Conservation (phyloP, 2,113 vertebrate species). For the Ceyx cyanopectus region DNA sequence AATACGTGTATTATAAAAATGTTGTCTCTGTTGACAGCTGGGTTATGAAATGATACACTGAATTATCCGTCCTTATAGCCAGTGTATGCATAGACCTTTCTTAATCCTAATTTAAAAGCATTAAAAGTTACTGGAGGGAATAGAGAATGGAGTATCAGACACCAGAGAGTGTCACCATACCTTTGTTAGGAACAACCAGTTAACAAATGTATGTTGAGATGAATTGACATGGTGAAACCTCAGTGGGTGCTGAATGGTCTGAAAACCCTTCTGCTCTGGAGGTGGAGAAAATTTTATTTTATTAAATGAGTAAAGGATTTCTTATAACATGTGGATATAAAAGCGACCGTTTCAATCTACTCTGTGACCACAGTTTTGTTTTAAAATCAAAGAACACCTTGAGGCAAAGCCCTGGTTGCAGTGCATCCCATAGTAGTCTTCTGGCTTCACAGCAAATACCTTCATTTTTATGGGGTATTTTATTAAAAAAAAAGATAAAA, state of each 20-base stretch:
- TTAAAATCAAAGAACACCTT: not conserved
- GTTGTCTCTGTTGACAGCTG: constrained; percentile 63
- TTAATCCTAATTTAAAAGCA: constrained; percentile 49
- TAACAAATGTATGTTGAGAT: constrained; percentile 43
- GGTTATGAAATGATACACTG: constrained; percentile 58
- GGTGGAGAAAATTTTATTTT: not conserved
- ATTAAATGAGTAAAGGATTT: not conserved
- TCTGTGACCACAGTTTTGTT: not conserved
- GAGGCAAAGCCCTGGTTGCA: not conserved
- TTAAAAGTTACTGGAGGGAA: constrained; percentile 60
- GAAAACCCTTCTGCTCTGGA: not conserved
- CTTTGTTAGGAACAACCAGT: constrained; percentile 18
- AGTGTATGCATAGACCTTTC: constrained; percentile 51
- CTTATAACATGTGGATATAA: not conserved
- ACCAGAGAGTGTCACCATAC: constrained; percentile 14
- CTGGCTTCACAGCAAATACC: constrained; percentile 2
- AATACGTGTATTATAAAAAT: constrained; percentile 56
- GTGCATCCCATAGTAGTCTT: not conserved
- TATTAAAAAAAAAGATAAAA: not conserved
- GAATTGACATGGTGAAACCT: constrained; percentile 11
- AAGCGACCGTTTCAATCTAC: not conserved
- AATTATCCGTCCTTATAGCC: constrained; percentile 60
- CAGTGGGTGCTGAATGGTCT: not conserved
- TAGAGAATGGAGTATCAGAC: constrained; percentile 9
- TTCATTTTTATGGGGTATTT: constrained; percentile 51